A percentile compares a stretch with the other conserved stretches of the same genome.
These are phyloP conservation scores for Plagodis dolabraria DNA, from an alignment of 2,888 invertebrate species.

Conservation along the genomic window DNA sequence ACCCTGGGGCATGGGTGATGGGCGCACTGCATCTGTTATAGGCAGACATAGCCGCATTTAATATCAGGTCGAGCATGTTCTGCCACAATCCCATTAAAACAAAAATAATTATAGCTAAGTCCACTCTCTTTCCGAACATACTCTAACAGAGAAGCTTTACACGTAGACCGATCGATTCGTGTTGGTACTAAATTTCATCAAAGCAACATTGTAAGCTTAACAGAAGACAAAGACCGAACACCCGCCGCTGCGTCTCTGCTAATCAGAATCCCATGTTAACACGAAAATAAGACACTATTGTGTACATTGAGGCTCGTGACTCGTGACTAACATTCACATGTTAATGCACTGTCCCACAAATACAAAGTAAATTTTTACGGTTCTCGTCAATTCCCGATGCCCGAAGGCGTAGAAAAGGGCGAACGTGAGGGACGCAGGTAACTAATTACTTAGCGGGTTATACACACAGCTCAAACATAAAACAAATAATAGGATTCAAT, in stretches of 20 bases:
- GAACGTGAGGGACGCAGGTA: conserved; percentile 41
- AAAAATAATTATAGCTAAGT: no score
- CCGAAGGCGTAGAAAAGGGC: conserved; percentile 11
- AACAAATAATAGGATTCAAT: conserved; percentile 65
- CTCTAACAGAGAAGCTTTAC: no score
- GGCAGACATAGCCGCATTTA: no score
- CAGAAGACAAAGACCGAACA: conserved; percentile 37
- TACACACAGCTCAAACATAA: conserved; percentile 44
- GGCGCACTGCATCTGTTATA: no score
- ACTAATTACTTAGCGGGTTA: conserved; percentile 50
- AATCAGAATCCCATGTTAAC: conserved; percentile 49
- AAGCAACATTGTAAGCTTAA: conserved; percentile 1
- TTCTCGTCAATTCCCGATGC: conserved; percentile 25
- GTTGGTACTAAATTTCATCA: no score
- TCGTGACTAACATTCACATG: conserved; percentile 51
- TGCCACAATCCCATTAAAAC: no score
- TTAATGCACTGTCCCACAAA: conserved; percentile 48
- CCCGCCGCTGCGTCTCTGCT: conserved; percentile 30
- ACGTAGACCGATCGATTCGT: no score
- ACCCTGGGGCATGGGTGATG: no score
- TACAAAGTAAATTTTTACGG: conserved; percentile 39
- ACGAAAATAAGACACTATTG: conserved; percentile 45
- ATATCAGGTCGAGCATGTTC: no score
- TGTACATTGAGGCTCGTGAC: conserved; percentile 36
- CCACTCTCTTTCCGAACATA: no score